A percentile compares a stretch with the other conserved stretches of the same genome.
phyloP scores from a whole-genome alignment of 1,140 invertebrate species.

The Drosophila mayri region DNA sequence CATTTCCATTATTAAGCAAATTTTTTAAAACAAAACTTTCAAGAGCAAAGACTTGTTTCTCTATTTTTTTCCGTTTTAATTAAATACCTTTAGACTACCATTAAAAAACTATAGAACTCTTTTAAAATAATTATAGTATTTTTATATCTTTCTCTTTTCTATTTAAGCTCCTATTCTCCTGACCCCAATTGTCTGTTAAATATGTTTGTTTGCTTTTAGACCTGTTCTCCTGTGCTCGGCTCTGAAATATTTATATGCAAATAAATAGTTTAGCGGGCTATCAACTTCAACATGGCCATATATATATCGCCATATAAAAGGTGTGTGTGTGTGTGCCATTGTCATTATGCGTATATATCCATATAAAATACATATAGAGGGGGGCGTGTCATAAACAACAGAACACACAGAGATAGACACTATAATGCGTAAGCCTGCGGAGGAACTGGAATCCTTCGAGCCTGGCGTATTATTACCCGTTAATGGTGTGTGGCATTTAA shows the following conservation, averaged over 20 bases:
- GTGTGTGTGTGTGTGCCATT: slow-evolving; percentile 29
- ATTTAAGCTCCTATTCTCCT: background rate
- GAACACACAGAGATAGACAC: slow-evolving; percentile 31
- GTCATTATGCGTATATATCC: slow-evolving; percentile 56
- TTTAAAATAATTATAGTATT: background rate
- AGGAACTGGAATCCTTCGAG: slow-evolving; percentile 14
- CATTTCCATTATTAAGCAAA: background rate
- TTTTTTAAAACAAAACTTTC: background rate
- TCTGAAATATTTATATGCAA: slow-evolving; percentile 81
- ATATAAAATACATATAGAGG: slow-evolving; percentile 1
- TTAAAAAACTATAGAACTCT: background rate
- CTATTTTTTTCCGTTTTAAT: background rate
- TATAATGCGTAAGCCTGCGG: slow-evolving; percentile 1
- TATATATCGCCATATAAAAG: slow-evolving; percentile 1
- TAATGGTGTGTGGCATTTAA: slow-evolving; percentile 79
- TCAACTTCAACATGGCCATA: slow-evolving; percentile 49
- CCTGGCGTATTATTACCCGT: slow-evolving; percentile 67
- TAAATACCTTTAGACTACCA: background rate
- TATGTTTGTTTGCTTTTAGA: slow-evolving; percentile 11
- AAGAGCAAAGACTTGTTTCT: too few relatives aligned
- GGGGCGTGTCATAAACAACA: slow-evolving; percentile 62
- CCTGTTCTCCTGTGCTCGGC: slow-evolving; percentile 32
- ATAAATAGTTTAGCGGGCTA: slow-evolving; percentile 78
- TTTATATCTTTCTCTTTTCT: background rate
- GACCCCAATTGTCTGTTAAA: background rate